phyloP scores from a whole-genome alignment of 2,113 vertebrate species.

The Zosterops hypoxanthus region DNA sequence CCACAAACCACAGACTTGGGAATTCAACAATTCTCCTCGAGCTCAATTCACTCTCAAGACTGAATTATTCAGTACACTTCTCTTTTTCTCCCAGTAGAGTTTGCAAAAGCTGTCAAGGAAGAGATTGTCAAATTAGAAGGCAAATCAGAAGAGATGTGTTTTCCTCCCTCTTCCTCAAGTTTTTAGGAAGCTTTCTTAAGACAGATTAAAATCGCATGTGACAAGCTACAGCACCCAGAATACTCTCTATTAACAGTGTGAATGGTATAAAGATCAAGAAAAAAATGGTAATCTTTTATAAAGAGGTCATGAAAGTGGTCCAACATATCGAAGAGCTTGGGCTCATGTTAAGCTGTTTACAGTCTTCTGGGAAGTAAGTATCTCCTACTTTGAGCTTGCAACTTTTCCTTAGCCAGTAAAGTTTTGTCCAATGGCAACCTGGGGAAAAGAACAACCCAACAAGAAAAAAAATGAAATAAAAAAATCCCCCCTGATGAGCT shows the following conservation, averaged over 20 bases:
- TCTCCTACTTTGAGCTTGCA: background rate
- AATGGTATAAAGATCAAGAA: background rate
- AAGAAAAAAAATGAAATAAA: background rate
- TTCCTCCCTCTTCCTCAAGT: background rate
- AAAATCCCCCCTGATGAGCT: background rate
- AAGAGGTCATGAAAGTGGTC: background rate
- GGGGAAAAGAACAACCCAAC: background rate
- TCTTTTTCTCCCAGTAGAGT: background rate
- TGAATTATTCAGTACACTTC: constrained; percentile 1
- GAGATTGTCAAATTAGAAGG: background rate
- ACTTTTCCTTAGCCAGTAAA: background rate
- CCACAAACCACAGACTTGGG: background rate
- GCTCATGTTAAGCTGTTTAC: background rate
- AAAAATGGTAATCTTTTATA: background rate
- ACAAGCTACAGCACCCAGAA: background rate
- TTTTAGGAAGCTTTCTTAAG: constrained; percentile 5
- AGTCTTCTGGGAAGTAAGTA: background rate
- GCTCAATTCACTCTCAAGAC: background rate
- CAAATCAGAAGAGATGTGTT: background rate
- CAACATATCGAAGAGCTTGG: background rate
- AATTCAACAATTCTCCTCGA: background rate
- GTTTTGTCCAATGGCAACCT: background rate
- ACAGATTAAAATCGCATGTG: background rate
- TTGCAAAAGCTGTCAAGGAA: constrained; percentile 22
- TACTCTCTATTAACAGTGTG: background rate